Evolutionary conservation across 2,113 vertebrate genomes (phyloP).

Genomic region (Monarcha castaneiventris): DNA sequence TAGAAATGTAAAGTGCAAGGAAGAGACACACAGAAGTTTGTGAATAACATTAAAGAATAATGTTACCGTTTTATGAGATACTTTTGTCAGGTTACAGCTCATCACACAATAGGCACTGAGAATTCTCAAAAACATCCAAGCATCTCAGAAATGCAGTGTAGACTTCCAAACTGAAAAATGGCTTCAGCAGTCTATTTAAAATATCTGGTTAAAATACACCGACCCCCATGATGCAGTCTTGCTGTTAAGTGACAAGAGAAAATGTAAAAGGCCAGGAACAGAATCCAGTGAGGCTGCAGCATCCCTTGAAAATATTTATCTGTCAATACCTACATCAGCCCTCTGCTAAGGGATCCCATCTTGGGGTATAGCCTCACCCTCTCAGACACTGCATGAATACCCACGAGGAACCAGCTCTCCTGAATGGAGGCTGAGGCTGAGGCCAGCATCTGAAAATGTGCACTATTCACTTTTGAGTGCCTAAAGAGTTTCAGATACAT

Average conservation of each 20-base stretch:
- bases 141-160: neutral
- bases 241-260: neutral
- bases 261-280: neutral
- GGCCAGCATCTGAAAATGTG: neutral
- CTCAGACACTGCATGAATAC: neutral
- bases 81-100: neutral
- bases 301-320: neutral
- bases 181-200: neutral
- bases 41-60: slow-evolving; percentile 13
- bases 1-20: slow-evolving; percentile 13
- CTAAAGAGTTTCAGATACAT: neutral
- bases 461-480: fast-evolving
- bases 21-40: neutral
- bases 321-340: neutral
- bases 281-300: neutral
- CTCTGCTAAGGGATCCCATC: neutral
- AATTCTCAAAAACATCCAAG: neutral
- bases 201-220: neutral
- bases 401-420: neutral
- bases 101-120: neutral
- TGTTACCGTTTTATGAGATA: slow-evolving; percentile 1
- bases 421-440: neutral
- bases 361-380: neutral
- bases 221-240: neutral
- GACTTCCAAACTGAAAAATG: neutral